A percentile compares a stretch with the other conserved stretches of the same genome.
Evolutionary conservation across 2,113 vertebrate species (phyloP).

Genomic region (Marcusenius ussheri): DNA sequence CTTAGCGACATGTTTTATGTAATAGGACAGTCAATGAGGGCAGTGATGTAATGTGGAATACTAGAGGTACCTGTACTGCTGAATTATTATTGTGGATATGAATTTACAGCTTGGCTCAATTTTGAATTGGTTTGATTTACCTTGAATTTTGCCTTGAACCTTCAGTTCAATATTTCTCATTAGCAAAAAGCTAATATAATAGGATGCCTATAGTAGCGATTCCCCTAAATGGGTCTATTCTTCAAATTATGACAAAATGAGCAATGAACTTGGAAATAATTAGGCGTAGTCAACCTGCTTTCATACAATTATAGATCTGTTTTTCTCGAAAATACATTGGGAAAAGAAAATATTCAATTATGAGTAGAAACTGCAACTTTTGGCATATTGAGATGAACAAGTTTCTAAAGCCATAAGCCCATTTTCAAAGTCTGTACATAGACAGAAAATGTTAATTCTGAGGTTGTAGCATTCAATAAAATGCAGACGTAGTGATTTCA

Average conservation of each 20-base stretch:
- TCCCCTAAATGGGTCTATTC: constrained; percentile 9
- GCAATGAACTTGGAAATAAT: constrained; percentile 16
- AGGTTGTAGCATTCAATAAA: background rate
- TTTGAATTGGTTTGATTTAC: background rate
- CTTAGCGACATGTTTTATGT: background rate
- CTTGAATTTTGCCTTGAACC: background rate
- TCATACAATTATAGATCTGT: background rate
- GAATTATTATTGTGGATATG: background rate
- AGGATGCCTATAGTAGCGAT: background rate
- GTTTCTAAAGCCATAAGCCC: background rate
- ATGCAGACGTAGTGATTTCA: background rate
- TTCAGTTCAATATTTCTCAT: constrained; percentile 1
- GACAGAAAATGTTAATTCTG: background rate
- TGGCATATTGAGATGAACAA: background rate
- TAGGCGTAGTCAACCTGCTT: background rate
- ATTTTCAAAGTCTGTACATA: background rate
- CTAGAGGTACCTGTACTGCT: background rate
- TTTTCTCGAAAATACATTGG: background rate
- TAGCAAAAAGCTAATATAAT: constrained; percentile 8
- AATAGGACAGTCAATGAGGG: background rate
- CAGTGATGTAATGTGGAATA: background rate
- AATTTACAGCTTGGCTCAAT: background rate
- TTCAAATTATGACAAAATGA: constrained; percentile 11
- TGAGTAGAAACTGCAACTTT: background rate
- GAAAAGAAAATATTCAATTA: background rate